Conservation (phyloP, 2,888 invertebrate species). For the Cremastinae sp. region DNA sequence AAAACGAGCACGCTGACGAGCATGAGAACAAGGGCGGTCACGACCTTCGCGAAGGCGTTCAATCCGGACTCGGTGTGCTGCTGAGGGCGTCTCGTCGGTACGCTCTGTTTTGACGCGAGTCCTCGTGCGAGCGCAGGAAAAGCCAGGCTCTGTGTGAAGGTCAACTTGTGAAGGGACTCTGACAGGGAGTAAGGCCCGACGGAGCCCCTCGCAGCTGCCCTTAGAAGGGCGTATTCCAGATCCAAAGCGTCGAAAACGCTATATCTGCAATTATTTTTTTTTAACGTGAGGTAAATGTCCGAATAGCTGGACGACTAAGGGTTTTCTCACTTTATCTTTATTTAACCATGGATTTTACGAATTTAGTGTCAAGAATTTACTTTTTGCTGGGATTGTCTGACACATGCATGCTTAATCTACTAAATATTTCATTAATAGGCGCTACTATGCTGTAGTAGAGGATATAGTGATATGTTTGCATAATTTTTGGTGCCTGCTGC, state of each 20-base stretch:
- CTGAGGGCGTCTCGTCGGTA: slow-evolving; percentile 82
- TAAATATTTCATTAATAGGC: too few relatives aligned
- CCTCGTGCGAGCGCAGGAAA: slow-evolving; percentile 88
- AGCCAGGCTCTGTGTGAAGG: slow-evolving; percentile 88
- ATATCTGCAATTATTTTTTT: slow-evolving; percentile 81
- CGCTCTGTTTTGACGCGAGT: slow-evolving; percentile 84
- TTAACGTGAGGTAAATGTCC: not conserved
- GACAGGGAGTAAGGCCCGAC: slow-evolving; percentile 87
- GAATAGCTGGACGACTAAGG: too few relatives aligned
- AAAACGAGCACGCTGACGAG: slow-evolving; percentile 87
- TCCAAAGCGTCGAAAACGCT: slow-evolving; percentile 88
- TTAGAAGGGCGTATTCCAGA: slow-evolving; percentile 86
- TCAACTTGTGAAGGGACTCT: slow-evolving; percentile 87
- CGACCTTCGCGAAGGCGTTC: slow-evolving; percentile 87
- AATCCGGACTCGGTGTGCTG: slow-evolving; percentile 85
- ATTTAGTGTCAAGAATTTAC: too few relatives aligned
- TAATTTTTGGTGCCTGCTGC: too few relatives aligned
- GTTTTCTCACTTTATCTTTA: too few relatives aligned
- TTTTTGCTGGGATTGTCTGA: not conserved
- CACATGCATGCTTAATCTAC: too few relatives aligned
- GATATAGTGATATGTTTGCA: too few relatives aligned
- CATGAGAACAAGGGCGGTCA: slow-evolving; percentile 86
- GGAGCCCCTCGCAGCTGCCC: slow-evolving; percentile 87
- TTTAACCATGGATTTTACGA: too few relatives aligned
- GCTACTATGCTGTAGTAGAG: too few relatives aligned